Evolutionary conservation across 2,797 vertebrate species (phyloP).

Genomic region (Halcyon badia): DNA sequence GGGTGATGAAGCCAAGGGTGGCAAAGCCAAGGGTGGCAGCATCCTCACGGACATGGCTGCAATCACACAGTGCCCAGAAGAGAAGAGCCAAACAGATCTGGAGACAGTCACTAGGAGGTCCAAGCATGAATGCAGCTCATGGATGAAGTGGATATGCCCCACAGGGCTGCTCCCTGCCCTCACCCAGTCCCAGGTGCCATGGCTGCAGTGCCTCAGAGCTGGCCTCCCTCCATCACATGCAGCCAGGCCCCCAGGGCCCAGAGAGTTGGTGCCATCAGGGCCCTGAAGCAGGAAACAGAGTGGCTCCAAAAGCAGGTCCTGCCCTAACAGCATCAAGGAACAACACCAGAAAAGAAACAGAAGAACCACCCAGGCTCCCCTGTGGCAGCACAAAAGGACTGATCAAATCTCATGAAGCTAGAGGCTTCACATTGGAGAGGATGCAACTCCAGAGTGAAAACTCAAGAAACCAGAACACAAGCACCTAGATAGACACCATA

Average conservation of each 20-base stretch:
- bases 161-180: not conserved
- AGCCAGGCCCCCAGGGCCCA: not conserved
- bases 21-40: not conserved
- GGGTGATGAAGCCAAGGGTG: not conserved
- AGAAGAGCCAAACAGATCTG: not conserved
- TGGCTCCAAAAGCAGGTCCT: not conserved
- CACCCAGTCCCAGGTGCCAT: fast-evolving
- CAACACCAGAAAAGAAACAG: not conserved
- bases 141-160: fast-evolving
- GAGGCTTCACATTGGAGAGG: not conserved
- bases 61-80: not conserved
- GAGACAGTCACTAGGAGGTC: not conserved
- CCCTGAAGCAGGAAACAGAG: not conserved
- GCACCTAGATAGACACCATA: not conserved
- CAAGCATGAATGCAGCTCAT: fast-evolving
- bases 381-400: not conserved
- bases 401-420: not conserved
- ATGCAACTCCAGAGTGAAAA: not conserved
- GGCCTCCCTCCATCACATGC: not conserved
- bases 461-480: not conserved
- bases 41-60: not conserved
- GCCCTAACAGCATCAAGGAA: not conserved
- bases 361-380: not conserved
- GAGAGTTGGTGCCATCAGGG: not conserved
- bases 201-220: not conserved